Base-by-base conservation (phyloP, 1,140 invertebrate genomes). In the Conus betulinus region DNA sequence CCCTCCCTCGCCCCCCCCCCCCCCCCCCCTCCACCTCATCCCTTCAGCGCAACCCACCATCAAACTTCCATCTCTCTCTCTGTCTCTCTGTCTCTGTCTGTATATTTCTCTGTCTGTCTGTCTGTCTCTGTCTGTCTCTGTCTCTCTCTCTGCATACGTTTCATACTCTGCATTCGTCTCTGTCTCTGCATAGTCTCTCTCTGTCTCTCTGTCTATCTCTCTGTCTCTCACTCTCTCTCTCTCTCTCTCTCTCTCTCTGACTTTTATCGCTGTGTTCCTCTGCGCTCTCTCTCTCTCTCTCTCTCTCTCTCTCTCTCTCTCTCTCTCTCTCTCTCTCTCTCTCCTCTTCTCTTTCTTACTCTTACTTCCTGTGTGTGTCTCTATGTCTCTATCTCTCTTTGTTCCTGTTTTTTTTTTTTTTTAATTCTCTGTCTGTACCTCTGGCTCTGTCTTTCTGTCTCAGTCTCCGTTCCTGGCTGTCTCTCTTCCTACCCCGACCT, bases 311-410 rank as follows among this genome's bases (percentile, higher is more conserved):
- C n/a, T n/a, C n/a, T n/a, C n/a, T n/a, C n/a, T n/a, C n/a, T n/a
- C n/a, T n/a, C n/a, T n/a, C n/a, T n/a, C n/a, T n/a, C n/a, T n/a
- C n/a, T n/a, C n/a, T n/a, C n/a, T n/a, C n/a, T n/a, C n/a, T n/a
- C n/a, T n/a, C n/a, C n/a, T n/a, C n/a, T n/a, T n/a, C n/a, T n/a
- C n/a, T n/a, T n/a, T n/a, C n/a, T n/a, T n/a, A n/a, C n/a, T n/a
- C n/a, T n/a, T n/a, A n/a, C n/a, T n/a, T n/a, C n/a, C n/a, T n/a
- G 51, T 83, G 51, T 83, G 52, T 27, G 55, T 84, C 15, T 84
- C 15, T 63, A 55, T 84, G 57, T n/a, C n/a, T n/a, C n/a, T n/a
- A n/a, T n/a, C n/a, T n/a, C n/a, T n/a, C n/a, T n/a, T n/a, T n/a
- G n/a, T n/a, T n/a, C n/a, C n/a, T n/a, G n/a, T n/a, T n/a, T n/a